These are phyloP conservation scores for Phrixothrix hirtus DNA, from an alignment of 2,888 invertebrate genomes.

Conservation along the genomic window DNA sequence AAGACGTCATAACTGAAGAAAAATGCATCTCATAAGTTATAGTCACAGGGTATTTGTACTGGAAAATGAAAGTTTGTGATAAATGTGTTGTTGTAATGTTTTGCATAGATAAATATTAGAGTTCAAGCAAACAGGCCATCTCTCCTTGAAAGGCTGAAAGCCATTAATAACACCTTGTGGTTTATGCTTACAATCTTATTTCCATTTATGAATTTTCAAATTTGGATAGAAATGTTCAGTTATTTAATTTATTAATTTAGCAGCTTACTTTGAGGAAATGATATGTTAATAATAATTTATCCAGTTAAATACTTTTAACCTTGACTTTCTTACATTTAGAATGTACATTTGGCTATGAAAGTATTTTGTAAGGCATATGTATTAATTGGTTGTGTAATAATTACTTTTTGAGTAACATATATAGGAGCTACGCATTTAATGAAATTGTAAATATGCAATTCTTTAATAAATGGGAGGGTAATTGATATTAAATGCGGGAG, in stretches of 20 bases:
- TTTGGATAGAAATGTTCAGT: conserved; percentile 8
- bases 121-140: conserved; percentile 48
- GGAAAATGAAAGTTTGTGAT: conserved; percentile 55
- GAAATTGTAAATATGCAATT: no score
- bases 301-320: no score
- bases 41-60: conserved; percentile 51
- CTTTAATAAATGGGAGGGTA: no score
- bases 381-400: no score
- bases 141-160: conserved; percentile 46
- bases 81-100: conserved; percentile 53
- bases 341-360: no score
- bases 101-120: conserved; percentile 55
- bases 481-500: no score
- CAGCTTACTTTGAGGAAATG: no score
- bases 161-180: conserved; percentile 43
- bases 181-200: conserved; percentile 43
- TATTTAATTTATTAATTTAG: neutral
- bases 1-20: conserved; percentile 44
- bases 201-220: conserved; percentile 37
- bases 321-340: no score
- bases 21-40: conserved; percentile 51
- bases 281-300: no score
- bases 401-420: no score
- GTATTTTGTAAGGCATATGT: no score
- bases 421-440: no score